Evolutionary conservation across 2,888 invertebrate species (phyloP).

Genomic region (Pristionchus exspectatus): DNA sequence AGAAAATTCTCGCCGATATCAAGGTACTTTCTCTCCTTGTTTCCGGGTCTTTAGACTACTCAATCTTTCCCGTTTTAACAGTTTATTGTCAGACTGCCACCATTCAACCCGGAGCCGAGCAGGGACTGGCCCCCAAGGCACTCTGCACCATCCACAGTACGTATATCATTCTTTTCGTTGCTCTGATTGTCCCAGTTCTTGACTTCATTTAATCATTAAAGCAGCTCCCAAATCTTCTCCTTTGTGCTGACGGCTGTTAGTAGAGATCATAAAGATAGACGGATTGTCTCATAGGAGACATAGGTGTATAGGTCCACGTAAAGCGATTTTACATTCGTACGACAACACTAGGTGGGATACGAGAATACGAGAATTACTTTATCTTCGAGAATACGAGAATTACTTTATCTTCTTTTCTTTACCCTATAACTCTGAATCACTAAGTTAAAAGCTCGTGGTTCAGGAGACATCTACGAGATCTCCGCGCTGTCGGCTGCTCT

Average conservation of each 20-base stretch:
- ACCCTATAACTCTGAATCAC: conserved; percentile 58
- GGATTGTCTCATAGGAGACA: too few relatives aligned
- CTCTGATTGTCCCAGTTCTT: neutral
- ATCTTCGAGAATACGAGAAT: too few relatives aligned
- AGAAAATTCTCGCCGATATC: conserved; percentile 63
- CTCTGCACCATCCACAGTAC: conserved; percentile 62
- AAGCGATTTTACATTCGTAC: too few relatives aligned
- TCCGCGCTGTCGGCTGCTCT: conserved; percentile 96
- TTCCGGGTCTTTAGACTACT: neutral
- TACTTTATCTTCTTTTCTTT: too few relatives aligned
- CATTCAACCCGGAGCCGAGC: conserved; percentile 50
- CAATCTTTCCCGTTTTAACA: neutral
- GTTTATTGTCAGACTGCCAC: conserved; percentile 56
- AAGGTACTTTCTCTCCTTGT: conserved; percentile 57
- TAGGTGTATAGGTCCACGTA: too few relatives aligned
- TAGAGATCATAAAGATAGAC: neutral
- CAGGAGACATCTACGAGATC: conserved; percentile 92
- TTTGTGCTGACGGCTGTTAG: neutral
- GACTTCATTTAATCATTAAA: neutral
- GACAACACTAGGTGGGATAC: too few relatives aligned
- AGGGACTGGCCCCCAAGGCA: conserved; percentile 54
- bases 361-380: too few relatives aligned
- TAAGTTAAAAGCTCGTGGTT: too few relatives aligned
- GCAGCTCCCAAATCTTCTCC: too few relatives aligned
- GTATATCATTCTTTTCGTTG: conserved; percentile 26